Evolutionary conservation across 2,888 invertebrate species (phyloP).

Genomic region (Cetonia aurata): DNA sequence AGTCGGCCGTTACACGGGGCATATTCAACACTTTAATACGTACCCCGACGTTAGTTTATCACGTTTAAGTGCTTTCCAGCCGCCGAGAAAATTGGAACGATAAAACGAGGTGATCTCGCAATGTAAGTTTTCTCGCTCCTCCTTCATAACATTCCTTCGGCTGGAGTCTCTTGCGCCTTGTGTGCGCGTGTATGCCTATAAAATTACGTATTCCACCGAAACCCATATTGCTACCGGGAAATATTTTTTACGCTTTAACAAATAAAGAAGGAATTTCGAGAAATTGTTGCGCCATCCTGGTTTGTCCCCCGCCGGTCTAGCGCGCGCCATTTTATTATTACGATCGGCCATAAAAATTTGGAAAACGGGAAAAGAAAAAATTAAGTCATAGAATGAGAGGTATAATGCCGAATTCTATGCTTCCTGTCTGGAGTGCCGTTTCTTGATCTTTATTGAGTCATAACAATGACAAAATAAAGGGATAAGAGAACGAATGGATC

Average conservation of each 20-base stretch:
- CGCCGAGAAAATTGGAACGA: slow-evolving; percentile 37
- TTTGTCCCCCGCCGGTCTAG: not conserved
- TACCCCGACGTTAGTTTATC: slow-evolving; percentile 38
- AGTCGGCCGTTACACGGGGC: slow-evolving; percentile 30
- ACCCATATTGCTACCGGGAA: slow-evolving; percentile 6
- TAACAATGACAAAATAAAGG: too few relatives aligned
- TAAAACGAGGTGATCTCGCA: slow-evolving; percentile 28
- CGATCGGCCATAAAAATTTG: slow-evolving; percentile 1
- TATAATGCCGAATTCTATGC: not conserved
- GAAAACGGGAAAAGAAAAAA: not conserved
- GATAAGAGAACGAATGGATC: too few relatives aligned
- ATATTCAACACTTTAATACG: slow-evolving; percentile 39
- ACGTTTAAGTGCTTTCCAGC: slow-evolving; percentile 31
- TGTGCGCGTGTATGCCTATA: slow-evolving; percentile 1
- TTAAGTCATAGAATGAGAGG: not conserved
- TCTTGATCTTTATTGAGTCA: too few relatives aligned
- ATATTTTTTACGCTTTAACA: slow-evolving; percentile 8
- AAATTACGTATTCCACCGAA: not conserved
- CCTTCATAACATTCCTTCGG: too few relatives aligned
- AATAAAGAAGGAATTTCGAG: not conserved
- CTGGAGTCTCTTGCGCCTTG: not conserved
- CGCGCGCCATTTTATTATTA: not conserved
- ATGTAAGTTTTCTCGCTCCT: not conserved
- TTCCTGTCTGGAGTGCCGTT: not conserved
- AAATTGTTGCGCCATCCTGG: not conserved